Evolutionary conservation across 2,797 vertebrate species (phyloP).

Genomic region (Eidolon dupreanum): DNA sequence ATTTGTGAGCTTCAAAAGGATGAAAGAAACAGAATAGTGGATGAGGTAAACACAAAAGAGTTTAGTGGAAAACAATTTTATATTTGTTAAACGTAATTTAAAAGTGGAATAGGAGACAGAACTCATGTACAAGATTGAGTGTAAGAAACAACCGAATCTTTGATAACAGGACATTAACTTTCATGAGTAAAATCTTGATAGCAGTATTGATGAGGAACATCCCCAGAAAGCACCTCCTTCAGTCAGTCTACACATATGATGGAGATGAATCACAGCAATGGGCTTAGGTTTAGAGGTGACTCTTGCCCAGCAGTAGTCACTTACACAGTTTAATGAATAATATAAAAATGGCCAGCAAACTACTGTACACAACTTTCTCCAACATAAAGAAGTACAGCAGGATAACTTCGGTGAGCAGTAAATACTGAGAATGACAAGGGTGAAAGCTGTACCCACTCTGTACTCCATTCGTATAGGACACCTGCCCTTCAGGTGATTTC

Average conservation of each 20-base stretch:
- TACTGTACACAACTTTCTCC: constrained; percentile 92
- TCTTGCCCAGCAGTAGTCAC: constrained; percentile 94
- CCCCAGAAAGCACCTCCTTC: constrained; percentile 93
- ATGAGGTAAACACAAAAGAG: constrained; percentile 95
- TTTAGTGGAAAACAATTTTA: constrained; percentile 93
- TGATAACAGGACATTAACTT: constrained; percentile 91
- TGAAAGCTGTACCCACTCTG: constrained; percentile 91
- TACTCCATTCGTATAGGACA: constrained; percentile 92
- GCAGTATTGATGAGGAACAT: constrained; percentile 92
- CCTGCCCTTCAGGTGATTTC: constrained; percentile 91
- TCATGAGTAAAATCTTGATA: constrained; percentile 94
- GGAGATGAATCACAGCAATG: constrained; percentile 93
- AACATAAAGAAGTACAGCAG: constrained; percentile 93
- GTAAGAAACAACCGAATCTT: constrained; percentile 96
- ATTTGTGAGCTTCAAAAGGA: constrained; percentile 93
- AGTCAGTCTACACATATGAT: constrained; percentile 93
- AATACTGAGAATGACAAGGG: constrained; percentile 94
- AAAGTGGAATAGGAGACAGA: constrained; percentile 94
- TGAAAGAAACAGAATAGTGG: constrained; percentile 91
- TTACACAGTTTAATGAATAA: constrained; percentile 94
- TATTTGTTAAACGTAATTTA: constrained; percentile 93
- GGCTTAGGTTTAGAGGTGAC: constrained; percentile 93
- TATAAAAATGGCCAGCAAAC: constrained; percentile 93
- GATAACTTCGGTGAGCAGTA: constrained; percentile 95
- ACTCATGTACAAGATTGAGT: constrained; percentile 93